Evolutionary conservation across 1,140 invertebrate species (phyloP), one percentile per base, ranked within the genome.

Genomic region (Oedothorax gibbosus): DNA sequence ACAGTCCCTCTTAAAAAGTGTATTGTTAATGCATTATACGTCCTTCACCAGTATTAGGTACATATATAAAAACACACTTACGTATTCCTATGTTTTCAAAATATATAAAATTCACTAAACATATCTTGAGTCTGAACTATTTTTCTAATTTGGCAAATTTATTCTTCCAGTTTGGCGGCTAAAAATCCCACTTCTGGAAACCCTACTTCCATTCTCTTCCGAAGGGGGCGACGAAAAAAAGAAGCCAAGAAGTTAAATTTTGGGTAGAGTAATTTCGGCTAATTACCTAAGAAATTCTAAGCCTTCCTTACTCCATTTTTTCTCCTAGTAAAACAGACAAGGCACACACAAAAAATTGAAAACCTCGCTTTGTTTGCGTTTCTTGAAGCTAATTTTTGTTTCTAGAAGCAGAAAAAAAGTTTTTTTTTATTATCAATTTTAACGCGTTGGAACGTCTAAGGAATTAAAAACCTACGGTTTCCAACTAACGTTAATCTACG

Each of bases 201-300:
- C 64, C 21, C 50, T 75, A 54, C 9, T 14, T 9, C 6, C 20
- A 10, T 20, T 84, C 76, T 84, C 18, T 73, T 82, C 62, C 54
- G 5, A 15, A 66, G 50, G 57, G 14, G 21, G 57, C 54, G 51
- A 35, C 35, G 35, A 21, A 57, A 81, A 35, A 35, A 79, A 62
- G 15, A 56, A 82, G 56, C 49, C 68, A 35, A 84, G 60, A 35
- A 35, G 75, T 79, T 75, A 84, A 81, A 76, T 66, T 84, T 82
- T 76, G 76, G 76, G 72, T 62, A 76, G 60, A 84, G 81, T 84
- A 84, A 84, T 76, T 84, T 84, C 62, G 35, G 62, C 81, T 84
- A 84, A 84, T 84, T 84, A 84, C 81, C 54, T 50, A 66, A 68
- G 72, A 75, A 84, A 84, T 82, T 53, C 72, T 66, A 84, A 64